Evolutionary conservation across 2,797 vertebrate genomes (phyloP).

Genomic region (Mormyrops boulengeri): DNA sequence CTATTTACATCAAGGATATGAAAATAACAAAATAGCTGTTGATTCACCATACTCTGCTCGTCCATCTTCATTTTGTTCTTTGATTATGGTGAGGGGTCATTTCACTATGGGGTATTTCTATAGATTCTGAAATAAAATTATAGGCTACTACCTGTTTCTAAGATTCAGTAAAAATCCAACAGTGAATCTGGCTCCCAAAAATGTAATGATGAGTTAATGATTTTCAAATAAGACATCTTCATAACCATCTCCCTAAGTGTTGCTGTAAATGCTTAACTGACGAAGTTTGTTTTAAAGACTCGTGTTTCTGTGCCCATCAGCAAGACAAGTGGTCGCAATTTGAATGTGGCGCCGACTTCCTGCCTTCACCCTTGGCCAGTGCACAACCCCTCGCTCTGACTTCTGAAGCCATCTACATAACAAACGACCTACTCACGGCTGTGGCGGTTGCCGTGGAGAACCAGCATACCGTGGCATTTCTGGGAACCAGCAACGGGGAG

Average conservation of each 20-base stretch:
- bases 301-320: slow-evolving; percentile 22
- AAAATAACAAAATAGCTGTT: slow-evolving; percentile 51
- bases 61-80: slow-evolving; percentile 49
- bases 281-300: not conserved
- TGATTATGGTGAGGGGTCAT: slow-evolving; percentile 36
- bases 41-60: slow-evolving; percentile 75
- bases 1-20: slow-evolving; percentile 58
- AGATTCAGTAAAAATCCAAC: not conserved
- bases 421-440: not conserved
- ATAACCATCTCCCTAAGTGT: not conserved
- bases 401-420: slow-evolving; percentile 48
- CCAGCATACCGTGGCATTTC: slow-evolving; percentile 72
- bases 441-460: slow-evolving; percentile 71
- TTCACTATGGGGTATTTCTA: not conserved
- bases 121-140: not conserved
- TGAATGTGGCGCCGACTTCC: slow-evolving; percentile 61
- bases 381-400: slow-evolving; percentile 60
- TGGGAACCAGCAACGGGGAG: slow-evolving; percentile 76
- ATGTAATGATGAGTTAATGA: not conserved
- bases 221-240: not conserved
- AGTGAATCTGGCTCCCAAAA: not conserved
- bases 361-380: slow-evolving; percentile 81
- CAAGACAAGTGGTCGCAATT: not conserved
- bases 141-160: not conserved
- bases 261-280: not conserved